phyloP scores from a whole-genome alignment of 2,113 vertebrate species.

The Chionis minor region DNA sequence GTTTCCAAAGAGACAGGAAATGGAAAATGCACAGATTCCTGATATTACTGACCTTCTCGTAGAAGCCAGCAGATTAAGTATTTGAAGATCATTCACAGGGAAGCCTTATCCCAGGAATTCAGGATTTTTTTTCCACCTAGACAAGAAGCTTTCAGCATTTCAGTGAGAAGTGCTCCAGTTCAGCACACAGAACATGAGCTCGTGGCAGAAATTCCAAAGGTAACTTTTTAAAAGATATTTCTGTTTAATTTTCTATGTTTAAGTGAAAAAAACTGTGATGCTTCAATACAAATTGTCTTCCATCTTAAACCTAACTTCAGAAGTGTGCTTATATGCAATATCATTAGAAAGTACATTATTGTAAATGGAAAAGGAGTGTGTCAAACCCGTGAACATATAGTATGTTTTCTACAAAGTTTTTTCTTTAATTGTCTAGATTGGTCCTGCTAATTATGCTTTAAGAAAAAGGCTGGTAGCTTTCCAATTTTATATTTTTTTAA shows the following conservation, averaged over 20 bases:
- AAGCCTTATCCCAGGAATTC: background rate
- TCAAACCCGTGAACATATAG: background rate
- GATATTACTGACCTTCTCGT: background rate
- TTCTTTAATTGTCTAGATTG: conserved; percentile 13
- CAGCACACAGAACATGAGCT: background rate
- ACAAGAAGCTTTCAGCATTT: background rate
- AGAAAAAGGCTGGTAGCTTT: background rate
- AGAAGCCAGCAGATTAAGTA: background rate
- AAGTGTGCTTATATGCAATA: background rate
- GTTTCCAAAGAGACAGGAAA: background rate
- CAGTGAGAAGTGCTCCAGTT: background rate
- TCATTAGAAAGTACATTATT: background rate
- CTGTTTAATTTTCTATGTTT: background rate
- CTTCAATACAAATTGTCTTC: background rate
- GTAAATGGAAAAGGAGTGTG: background rate
- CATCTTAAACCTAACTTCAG: background rate
- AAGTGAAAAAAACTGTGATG: background rate
- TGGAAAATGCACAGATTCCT: background rate
- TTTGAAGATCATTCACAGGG: background rate
- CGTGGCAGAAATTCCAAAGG: background rate
- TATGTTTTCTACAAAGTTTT: conserved; percentile 28
- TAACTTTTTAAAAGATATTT: background rate
- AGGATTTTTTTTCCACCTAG: background rate
- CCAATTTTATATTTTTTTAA: conserved; percentile 16
- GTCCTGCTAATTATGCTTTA: background rate